Conservation (phyloP, 2,113 vertebrate species). For the Eolophus roseicapilla region DNA sequence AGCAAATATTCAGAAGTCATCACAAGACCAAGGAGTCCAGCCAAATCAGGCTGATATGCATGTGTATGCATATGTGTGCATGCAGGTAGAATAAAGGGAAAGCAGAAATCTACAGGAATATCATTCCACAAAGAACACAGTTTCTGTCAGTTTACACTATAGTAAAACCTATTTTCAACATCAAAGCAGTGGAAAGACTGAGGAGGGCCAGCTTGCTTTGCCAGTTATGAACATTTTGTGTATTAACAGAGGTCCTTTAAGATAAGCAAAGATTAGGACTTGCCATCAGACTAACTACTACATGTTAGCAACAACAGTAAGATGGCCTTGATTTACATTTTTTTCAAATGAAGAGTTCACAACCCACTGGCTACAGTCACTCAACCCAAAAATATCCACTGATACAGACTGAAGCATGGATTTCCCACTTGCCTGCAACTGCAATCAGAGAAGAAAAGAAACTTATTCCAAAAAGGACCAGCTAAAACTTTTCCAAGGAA, state of each 20-base stretch:
- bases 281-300: not conserved
- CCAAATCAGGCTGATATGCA: not conserved
- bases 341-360: not conserved
- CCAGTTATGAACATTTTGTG: not conserved
- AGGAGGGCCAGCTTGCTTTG: not conserved
- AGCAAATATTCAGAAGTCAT: not conserved
- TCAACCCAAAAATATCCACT: not conserved
- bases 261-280: not conserved
- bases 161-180: not conserved
- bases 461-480: not conserved
- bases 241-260: not conserved
- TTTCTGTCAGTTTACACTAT: not conserved
- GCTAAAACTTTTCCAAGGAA: not conserved
- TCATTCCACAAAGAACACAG: not conserved
- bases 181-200: not conserved
- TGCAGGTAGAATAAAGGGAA: not conserved
- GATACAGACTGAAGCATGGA: not conserved
- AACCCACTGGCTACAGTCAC: not conserved
- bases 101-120: not conserved
- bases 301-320: not conserved
- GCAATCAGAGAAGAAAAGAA: not conserved
- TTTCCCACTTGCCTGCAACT: not conserved
- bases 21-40: not conserved
- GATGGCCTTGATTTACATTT: not conserved
- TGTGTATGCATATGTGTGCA: fast-evolving